Conservation (phyloP, 2,113 vertebrate genomes). For the Pseudopipra pipra region DNA sequence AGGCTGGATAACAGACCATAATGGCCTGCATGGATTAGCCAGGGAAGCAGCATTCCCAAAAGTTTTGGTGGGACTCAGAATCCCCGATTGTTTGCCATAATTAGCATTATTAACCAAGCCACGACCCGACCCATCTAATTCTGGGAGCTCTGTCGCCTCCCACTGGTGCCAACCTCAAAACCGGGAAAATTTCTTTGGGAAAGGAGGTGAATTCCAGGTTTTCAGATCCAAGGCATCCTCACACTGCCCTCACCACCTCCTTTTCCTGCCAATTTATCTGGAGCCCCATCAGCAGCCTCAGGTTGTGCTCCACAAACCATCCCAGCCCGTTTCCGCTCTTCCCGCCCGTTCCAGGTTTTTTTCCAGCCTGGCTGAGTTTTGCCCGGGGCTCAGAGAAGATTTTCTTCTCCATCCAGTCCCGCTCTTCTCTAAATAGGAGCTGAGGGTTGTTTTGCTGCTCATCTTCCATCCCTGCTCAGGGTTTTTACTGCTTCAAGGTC, state of each 20-base stretch:
- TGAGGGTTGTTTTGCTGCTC: not conserved
- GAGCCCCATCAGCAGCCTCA: not conserved
- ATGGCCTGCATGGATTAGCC: not conserved
- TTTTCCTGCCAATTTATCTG: not conserved
- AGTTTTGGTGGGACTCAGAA: not conserved
- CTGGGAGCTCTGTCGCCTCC: not conserved
- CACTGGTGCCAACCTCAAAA: not conserved
- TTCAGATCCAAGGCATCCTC: not conserved
- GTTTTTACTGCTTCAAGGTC: slow-evolving; percentile 25
- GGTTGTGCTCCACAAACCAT: not conserved
- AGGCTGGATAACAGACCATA: not conserved
- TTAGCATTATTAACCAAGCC: slow-evolving; percentile 14
- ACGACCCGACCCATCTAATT: not conserved
- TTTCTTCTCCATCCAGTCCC: not conserved
- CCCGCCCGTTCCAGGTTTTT: rapidly evolving
- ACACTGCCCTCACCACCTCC: not conserved
- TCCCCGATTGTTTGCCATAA: not conserved
- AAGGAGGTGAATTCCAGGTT: not conserved
- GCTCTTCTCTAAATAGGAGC: not conserved
- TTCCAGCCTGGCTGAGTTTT: not conserved
- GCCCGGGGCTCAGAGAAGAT: not conserved
- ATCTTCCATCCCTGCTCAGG: not conserved
- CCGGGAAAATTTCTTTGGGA: not conserved
- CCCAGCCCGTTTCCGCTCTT: not conserved
- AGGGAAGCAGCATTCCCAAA: not conserved